These are phyloP conservation scores for Amia ocellicauda DNA, from an alignment of 2,113 vertebrate species.

Conservation along the genomic window DNA sequence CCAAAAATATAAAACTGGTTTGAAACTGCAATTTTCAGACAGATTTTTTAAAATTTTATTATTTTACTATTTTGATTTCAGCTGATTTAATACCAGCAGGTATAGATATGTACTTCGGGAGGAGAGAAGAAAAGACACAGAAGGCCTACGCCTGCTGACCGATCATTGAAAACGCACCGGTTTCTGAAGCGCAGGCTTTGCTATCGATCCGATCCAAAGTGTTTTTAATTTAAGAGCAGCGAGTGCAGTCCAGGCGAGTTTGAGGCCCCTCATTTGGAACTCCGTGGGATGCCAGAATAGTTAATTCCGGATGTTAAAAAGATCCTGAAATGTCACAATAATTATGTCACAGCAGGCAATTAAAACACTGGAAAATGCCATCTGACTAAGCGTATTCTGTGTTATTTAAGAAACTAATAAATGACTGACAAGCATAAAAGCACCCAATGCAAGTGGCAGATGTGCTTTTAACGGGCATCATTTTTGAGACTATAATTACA, in stretches of 20 bases:
- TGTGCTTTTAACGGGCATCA: slow-evolving; percentile 1
- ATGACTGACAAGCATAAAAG: slow-evolving; percentile 71
- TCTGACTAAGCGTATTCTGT: slow-evolving; percentile 78
- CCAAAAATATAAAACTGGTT: too few species aligned
- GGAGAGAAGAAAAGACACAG: too few species aligned
- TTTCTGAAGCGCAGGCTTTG: too few species aligned
- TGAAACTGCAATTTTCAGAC: too few species aligned
- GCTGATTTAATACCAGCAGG: too few species aligned
- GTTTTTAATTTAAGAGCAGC: slow-evolving; percentile 65
- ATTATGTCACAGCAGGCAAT: slow-evolving; percentile 90
- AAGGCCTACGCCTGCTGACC: too few species aligned
- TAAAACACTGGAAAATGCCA: slow-evolving; percentile 86
- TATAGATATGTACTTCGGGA: too few species aligned
- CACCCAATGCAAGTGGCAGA: slow-evolving; percentile 45
- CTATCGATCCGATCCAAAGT: background rate
- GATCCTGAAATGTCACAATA: slow-evolving; percentile 88
- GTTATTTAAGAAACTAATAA: slow-evolving; percentile 81
- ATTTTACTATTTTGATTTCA: too few species aligned
- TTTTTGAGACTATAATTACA: background rate
- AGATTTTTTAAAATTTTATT: too few species aligned
- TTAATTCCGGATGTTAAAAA: slow-evolving; percentile 87
- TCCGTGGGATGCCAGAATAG: slow-evolving; percentile 87
- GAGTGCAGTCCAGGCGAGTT: slow-evolving; percentile 71
- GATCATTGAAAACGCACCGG: too few species aligned
- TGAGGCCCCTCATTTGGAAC: slow-evolving; percentile 80